Base-by-base conservation (phyloP, 1,140 invertebrate genomes). In the Sitobion miscanthi region DNA sequence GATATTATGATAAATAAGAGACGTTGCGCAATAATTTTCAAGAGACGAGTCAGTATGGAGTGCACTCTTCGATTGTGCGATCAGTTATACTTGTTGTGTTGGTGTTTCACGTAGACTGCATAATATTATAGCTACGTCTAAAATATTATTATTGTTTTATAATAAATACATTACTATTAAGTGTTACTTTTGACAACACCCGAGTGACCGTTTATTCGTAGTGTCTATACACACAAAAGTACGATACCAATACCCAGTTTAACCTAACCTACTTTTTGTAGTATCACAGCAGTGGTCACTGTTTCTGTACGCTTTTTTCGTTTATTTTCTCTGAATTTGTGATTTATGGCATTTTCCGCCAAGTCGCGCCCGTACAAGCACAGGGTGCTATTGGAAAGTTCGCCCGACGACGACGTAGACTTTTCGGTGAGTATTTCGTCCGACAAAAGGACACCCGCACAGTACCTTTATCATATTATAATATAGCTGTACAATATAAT, bases 281-380 rank as follows among this genome's bases (percentile, higher is more conserved):
- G 35, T 35, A 35, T 35, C 35, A 35, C 35, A 35, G 62, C 30
- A n/a, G n/a, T 17, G 3, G n/a, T 69, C n/a, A 69, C 62, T 69
- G 14, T 30, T 62, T 21, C 52, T 1, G n/a, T 14, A 69, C 30
- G 45, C 30, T 6, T 52, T 49, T 49, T 87, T 20, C 30, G 30
- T 87, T 35, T 1, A 23, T 54, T 89, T 54, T 42, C 8, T 11
- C 7, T 4, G 23, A 49, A 21, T 20, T 2, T 6, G 88, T 89
- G 21, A 89, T 57, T 89, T 57, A 89, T 89, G 88, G 88, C 88
- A 89, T 89, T 89, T 57, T 52, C n/a, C 20, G 4, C 1, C 86
- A 89, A 57, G 52, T 57, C 52, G 9, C 49, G 88, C 35, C 0
- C 88, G 88, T 89, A 89, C 52, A 89, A 35, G 88, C 52, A 89